Evolutionary conservation across 2,113 vertebrate species (phyloP).

Genomic region (Malurus cyaneus): DNA sequence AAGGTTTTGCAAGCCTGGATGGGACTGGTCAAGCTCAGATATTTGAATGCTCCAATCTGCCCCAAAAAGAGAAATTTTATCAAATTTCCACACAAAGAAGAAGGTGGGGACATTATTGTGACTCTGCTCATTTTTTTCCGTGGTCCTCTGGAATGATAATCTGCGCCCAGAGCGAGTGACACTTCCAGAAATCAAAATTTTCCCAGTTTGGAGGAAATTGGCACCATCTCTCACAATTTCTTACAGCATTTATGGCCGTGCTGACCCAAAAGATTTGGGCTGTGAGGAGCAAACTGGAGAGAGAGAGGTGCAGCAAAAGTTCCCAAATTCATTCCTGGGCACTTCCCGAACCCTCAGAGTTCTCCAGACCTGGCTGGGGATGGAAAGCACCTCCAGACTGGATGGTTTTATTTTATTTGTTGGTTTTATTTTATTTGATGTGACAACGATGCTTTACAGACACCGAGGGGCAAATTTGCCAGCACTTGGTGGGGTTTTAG

Average conservation of each 20-base stretch:
- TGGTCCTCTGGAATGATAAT: background rate
- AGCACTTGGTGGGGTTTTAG: background rate
- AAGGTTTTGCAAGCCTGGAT: background rate
- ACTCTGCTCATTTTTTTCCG: background rate
- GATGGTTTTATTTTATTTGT: background rate
- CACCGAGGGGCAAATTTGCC: background rate
- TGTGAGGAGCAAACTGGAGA: background rate
- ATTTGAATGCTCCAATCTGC: background rate
- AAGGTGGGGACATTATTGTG: background rate
- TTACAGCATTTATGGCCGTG: rapidly evolving
- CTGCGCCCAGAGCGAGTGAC: too few relatives aligned
- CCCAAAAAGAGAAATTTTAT: background rate
- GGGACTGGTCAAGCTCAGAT: background rate
- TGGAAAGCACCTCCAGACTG: background rate
- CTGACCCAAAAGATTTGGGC: background rate
- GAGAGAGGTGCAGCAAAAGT: background rate
- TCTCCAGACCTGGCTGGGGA: background rate
- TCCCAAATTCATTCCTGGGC: background rate
- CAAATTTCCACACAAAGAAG: background rate
- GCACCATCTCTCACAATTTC: background rate
- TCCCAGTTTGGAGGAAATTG: background rate
- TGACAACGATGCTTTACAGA: background rate
- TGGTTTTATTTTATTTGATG: background rate
- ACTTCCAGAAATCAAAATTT: background rate
- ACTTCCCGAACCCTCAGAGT: background rate